Percentiles rank a stretch among this genome's conserved stretches.
These are phyloP conservation scores for Heterotis niloticus DNA, from an alignment of 2,113 vertebrate genomes.

Conservation along the genomic window DNA sequence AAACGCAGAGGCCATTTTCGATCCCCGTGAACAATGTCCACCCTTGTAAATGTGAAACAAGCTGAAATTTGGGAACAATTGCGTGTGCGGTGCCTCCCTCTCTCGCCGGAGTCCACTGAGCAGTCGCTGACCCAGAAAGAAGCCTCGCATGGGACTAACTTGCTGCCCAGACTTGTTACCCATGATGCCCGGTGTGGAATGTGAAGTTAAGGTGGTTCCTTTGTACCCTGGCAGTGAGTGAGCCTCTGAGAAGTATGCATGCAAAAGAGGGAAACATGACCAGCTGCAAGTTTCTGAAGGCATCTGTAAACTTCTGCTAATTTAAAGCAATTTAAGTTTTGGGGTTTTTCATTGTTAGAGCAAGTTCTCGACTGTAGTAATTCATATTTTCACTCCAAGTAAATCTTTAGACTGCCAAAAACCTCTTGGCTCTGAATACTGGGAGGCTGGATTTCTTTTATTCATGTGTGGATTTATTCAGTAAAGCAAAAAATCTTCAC, in stretches of 20 bases:
- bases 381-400: neutral
- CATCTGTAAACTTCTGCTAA: neutral
- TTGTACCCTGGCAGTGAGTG: no score
- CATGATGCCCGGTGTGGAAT: neutral
- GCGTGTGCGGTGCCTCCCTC: neutral
- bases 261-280: neutral
- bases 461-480: neutral
- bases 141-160: neutral
- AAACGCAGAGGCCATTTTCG: slow-evolving; percentile 26
- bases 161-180: neutral
- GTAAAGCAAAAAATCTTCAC: neutral
- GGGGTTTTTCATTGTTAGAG: no score
- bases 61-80: neutral
- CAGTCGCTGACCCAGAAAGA: neutral
- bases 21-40: slow-evolving; percentile 41
- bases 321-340: neutral
- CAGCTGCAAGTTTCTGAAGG: neutral
- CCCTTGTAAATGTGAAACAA: slow-evolving; percentile 17
- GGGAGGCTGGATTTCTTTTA: neutral
- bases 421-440: neutral
- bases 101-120: neutral
- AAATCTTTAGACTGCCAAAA: neutral
- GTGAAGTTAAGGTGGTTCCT: neutral
- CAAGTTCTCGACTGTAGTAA: neutral
- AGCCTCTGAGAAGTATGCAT: neutral